Conservation (phyloP, 2,113 vertebrate genomes). For the Ploceus nigricollis region DNA sequence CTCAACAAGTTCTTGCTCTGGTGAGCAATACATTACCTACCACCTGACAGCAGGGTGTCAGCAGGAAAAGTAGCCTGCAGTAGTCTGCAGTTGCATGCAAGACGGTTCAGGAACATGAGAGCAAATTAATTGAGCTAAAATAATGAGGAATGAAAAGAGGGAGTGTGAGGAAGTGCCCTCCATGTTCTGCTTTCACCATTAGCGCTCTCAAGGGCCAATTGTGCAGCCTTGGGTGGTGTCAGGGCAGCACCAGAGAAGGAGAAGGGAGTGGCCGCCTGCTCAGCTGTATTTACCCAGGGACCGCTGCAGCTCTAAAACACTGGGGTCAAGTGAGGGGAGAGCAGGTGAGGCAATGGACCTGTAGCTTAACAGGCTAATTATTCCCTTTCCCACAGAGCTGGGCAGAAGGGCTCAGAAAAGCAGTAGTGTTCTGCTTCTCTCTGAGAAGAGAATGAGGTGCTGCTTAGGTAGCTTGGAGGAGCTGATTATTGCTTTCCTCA, state of each 20-base stretch:
- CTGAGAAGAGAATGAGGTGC: background rate
- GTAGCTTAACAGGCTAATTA: slow-evolving; percentile 11
- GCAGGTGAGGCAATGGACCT: background rate
- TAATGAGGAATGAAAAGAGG: background rate
- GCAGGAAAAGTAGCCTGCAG: background rate
- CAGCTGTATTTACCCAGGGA: background rate
- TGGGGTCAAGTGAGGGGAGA: background rate
- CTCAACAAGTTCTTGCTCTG: background rate
- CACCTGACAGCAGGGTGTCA: background rate
- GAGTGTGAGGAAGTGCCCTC: background rate
- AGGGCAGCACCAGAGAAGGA: background rate
- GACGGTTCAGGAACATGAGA: background rate
- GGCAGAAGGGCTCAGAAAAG: background rate
- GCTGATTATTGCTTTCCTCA: background rate
- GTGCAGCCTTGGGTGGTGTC: background rate
- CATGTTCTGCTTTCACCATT: background rate
- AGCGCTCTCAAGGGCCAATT: background rate
- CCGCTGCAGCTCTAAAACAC: background rate
- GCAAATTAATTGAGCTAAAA: background rate
- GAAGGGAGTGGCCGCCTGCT: accelerated
- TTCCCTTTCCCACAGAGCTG: background rate
- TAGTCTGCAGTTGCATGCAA: background rate
- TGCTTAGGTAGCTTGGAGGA: background rate
- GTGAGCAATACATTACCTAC: background rate
- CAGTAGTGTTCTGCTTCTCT: background rate